Evolutionary conservation across 2,113 vertebrate genomes (phyloP).

Genomic region (Hippopotamus amphibius): DNA sequence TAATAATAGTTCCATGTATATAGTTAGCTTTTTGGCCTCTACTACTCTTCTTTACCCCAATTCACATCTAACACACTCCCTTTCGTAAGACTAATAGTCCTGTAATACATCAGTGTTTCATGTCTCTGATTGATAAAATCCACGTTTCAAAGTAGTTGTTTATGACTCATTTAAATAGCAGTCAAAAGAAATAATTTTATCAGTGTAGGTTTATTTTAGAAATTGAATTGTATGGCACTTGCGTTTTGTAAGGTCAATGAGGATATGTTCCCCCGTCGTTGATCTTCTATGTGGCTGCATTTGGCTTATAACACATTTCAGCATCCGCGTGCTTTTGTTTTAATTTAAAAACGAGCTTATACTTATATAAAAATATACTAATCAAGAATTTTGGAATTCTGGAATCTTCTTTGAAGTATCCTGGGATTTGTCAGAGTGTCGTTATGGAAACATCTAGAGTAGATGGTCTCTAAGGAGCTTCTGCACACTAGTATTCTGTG

Average conservation of each 20-base stretch:
- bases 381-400: background rate
- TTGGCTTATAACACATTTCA: slow-evolving; percentile 23
- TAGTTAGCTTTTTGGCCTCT: background rate
- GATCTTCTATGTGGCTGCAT: background rate
- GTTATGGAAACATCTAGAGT: background rate
- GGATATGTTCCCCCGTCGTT: background rate
- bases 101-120: background rate
- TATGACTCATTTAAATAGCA: background rate
- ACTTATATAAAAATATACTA: background rate
- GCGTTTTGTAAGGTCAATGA: background rate
- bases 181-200: background rate
- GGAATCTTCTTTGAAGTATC: background rate
- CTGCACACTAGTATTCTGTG: background rate
- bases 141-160: background rate
- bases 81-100: background rate
- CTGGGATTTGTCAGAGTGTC: background rate
- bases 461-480: background rate
- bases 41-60: background rate
- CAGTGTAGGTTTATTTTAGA: background rate
- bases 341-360: background rate
- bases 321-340: background rate
- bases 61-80: background rate
- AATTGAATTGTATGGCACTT: background rate
- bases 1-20: background rate
- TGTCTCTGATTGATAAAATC: background rate